Conservation (phyloP, 2,888 invertebrate genomes). For the Hylaea fasciaria region DNA sequence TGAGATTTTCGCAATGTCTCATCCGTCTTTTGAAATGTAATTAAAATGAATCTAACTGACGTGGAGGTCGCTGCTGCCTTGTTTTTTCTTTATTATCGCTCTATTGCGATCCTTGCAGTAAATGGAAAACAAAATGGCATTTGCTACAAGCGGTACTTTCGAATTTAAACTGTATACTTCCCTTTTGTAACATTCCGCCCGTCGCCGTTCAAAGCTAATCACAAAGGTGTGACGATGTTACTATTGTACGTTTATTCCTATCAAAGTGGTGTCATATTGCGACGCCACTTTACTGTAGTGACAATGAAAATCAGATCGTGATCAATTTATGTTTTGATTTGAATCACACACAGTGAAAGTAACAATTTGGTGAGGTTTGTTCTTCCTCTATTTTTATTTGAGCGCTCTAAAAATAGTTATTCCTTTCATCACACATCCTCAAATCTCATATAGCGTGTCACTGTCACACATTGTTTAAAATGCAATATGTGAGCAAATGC, state of each 20-base stretch:
- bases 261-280: not conserved
- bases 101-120: not conserved
- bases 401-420: too few relatives aligned
- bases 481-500: too few relatives aligned
- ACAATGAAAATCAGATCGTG: too few relatives aligned
- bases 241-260: conserved; percentile 21
- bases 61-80: too few relatives aligned
- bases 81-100: not conserved
- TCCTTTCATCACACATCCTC: too few relatives aligned
- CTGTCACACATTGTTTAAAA: too few relatives aligned
- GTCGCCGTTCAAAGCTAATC: conserved; percentile 5
- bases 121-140: too few relatives aligned
- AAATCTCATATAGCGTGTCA: too few relatives aligned
- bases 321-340: too few relatives aligned
- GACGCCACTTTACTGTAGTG: not conserved
- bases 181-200: conserved; percentile 9
- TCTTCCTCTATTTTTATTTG: too few relatives aligned
- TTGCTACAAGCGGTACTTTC: not conserved
- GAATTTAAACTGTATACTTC: conserved; percentile 6
- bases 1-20: not conserved
- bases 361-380: too few relatives aligned
- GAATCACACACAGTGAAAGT: too few relatives aligned
- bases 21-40: conserved; percentile 3
- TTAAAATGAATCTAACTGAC: conserved; percentile 1
- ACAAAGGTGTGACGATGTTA: conserved; percentile 14